These are phyloP conservation scores for Nerophis ophidion DNA, from an alignment of 2,113 vertebrate species.

Conservation along the genomic window DNA sequence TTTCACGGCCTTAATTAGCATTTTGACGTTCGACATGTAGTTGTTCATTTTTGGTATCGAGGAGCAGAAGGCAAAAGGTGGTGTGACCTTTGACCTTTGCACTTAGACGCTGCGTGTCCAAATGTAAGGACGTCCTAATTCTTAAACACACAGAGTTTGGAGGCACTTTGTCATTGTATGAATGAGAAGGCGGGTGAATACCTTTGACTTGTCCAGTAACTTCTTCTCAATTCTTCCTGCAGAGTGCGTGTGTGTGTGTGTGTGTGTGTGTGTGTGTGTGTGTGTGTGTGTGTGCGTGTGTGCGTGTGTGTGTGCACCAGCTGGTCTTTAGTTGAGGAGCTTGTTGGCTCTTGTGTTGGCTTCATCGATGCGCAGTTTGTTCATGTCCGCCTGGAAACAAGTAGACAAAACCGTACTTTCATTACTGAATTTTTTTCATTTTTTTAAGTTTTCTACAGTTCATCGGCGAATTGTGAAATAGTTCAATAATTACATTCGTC, in stretches of 20 bases:
- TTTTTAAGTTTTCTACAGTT: too few species aligned
- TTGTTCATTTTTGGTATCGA: too few species aligned
- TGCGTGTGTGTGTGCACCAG: not conserved
- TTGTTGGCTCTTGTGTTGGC: slow-evolving; percentile 92
- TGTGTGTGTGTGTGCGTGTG: slow-evolving; percentile 9
- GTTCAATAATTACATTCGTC: too few species aligned
- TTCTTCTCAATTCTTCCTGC: too few species aligned
- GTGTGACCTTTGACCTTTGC: too few species aligned
- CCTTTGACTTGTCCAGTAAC: not conserved
- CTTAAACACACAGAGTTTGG: not conserved
- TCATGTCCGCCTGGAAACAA: slow-evolving; percentile 83
- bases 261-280: slow-evolving; percentile 1
- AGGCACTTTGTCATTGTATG: not conserved
- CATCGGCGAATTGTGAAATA: too few species aligned
- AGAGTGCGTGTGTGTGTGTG: slow-evolving; percentile 4
- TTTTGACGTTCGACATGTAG: too few species aligned
- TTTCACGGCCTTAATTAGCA: not conserved
- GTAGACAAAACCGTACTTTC: not conserved
- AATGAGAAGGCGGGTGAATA: not conserved
- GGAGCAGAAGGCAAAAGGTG: too few species aligned
- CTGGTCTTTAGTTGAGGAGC: slow-evolving; percentile 75
- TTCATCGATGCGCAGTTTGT: slow-evolving; percentile 83
- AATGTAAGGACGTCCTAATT: too few species aligned
- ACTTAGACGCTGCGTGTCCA: too few species aligned
- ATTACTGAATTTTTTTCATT: not conserved